These are phyloP conservation scores for Thereva unica DNA, from an alignment of 2,888 invertebrate species.

Conservation along the genomic window DNA sequence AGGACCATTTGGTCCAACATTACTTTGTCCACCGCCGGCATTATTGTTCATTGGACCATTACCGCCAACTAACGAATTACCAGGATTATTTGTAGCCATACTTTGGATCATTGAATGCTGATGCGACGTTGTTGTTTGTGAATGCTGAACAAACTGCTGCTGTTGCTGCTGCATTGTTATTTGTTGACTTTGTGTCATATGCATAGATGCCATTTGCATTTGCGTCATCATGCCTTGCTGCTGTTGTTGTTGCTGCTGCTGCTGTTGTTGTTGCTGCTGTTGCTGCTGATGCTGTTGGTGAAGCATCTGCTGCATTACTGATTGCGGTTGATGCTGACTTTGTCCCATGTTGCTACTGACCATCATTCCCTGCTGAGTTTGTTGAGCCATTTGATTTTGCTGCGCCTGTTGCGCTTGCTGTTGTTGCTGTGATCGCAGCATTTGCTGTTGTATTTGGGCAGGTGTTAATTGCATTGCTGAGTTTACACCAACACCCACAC, in stretches of 20 bases:
- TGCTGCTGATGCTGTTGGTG: slow-evolving; percentile 52
- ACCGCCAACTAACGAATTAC: slow-evolving; percentile 23
- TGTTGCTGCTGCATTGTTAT: slow-evolving; percentile 62
- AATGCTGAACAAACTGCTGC: slow-evolving; percentile 55
- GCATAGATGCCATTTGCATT: slow-evolving; percentile 67
- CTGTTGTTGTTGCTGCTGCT: slow-evolving; percentile 32
- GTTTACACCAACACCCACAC: slow-evolving; percentile 34
- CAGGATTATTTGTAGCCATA: slow-evolving; percentile 36
- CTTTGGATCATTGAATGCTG: slow-evolving; percentile 55
- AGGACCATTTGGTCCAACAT: slow-evolving; percentile 2
- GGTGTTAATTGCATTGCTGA: slow-evolving; percentile 54
- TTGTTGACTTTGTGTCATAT: slow-evolving; percentile 72
- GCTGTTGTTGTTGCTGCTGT: slow-evolving; percentile 50
- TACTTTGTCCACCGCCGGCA: slow-evolving; percentile 36
- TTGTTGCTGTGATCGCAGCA: slow-evolving; percentile 58
- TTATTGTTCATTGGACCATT: slow-evolving; percentile 32
- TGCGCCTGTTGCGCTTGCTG: slow-evolving; percentile 58
- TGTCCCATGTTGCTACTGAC: slow-evolving; percentile 35
- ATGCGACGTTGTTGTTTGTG: slow-evolving; percentile 52
- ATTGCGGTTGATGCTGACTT: slow-evolving; percentile 40
- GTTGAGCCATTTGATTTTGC: slow-evolving; percentile 45
- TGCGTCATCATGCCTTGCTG: slow-evolving; percentile 52
- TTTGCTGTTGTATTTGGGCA: slow-evolving; percentile 62
- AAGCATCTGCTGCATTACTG: slow-evolving; percentile 54
- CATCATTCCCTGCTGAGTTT: slow-evolving; percentile 55